Conservation (phyloP, 2,113 vertebrate genomes). For the Chinchilla lanigera region DNA sequence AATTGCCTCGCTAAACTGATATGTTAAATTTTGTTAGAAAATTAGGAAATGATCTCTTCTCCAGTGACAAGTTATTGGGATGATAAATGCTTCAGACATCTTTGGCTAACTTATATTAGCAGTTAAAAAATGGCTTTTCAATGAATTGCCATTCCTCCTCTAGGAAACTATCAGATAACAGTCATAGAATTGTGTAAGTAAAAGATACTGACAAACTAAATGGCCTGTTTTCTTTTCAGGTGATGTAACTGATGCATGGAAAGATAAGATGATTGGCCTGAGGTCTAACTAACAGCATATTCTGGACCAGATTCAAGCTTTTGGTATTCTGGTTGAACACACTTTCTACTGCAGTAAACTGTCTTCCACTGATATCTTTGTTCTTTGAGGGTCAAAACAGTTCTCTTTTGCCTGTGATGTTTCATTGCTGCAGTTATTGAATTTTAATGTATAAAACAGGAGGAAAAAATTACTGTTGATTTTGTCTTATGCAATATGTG, state of each 20-base stretch:
- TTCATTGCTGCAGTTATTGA: not conserved
- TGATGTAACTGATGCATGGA: not conserved
- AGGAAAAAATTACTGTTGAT: not conserved
- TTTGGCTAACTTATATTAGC: not conserved
- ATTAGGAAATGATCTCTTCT: not conserved
- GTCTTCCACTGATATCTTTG: not conserved
- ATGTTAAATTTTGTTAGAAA: conserved; percentile 28
- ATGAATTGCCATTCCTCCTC: not conserved
- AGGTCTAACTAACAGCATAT: not conserved
- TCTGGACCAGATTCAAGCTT: not conserved
- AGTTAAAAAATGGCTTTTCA: not conserved
- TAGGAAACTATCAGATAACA: not conserved
- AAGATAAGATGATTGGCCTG: not conserved
- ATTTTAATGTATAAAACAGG: not conserved
- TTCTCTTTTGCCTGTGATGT: not conserved
- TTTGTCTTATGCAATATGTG: not conserved
- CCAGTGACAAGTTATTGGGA: not conserved
- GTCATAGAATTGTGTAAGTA: not conserved
- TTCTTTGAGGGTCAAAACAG: conserved; percentile 24
- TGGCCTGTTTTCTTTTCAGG: not conserved
- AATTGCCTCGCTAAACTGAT: conserved; percentile 15
- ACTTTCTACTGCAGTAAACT: not conserved
- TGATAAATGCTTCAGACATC: not conserved
- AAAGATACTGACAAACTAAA: not conserved
- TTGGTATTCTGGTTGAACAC: not conserved